Percentiles rank a stretch among this genome's conserved stretches.
phyloP scores from a whole-genome alignment of 2,113 vertebrate genomes.

The Hiodon tergisus region DNA sequence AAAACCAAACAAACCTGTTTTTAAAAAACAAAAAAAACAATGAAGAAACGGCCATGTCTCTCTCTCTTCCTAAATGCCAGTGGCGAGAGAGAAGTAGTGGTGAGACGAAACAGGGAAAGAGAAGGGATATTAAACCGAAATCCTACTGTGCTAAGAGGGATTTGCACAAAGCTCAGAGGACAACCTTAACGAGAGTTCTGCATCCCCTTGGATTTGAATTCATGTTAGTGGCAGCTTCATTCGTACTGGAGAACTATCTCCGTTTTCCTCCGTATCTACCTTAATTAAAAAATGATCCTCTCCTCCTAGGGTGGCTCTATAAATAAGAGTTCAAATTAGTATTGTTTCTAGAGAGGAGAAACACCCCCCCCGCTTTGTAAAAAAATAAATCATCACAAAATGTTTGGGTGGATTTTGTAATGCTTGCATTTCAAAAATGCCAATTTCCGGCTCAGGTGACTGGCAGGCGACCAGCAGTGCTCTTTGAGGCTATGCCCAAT shows the following conservation, averaged over 20 bases:
- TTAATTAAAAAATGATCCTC: slow-evolving; percentile 42
- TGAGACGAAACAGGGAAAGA: neutral
- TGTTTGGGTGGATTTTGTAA: neutral
- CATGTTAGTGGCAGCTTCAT: slow-evolving; percentile 21
- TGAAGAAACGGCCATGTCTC: neutral
- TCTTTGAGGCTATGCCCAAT: neutral
- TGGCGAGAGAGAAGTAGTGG: neutral
- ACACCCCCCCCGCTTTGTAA: neutral
- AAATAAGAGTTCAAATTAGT: slow-evolving; percentile 29
- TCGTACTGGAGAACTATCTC: slow-evolving; percentile 10
- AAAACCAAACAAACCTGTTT: neutral
- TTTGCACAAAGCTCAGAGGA: slow-evolving; percentile 27
- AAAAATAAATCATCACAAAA: neutral
- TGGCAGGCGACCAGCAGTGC: neutral
- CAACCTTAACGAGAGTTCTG: slow-evolving; percentile 34
- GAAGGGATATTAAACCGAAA: neutral
- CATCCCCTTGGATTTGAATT: slow-evolving; percentile 29
- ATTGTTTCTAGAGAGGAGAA: slow-evolving; percentile 16
- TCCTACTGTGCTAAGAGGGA: neutral
- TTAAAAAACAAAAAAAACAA: neutral
- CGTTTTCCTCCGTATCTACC: slow-evolving; percentile 26
- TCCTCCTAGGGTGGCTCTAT: slow-evolving; percentile 18
- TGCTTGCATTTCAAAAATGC: slow-evolving; percentile 13
- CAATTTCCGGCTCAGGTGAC: neutral
- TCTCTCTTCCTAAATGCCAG: neutral